These are phyloP conservation scores for Drosophila asahinai DNA, from an alignment of 1,140 invertebrate genomes.

Conservation along the genomic window DNA sequence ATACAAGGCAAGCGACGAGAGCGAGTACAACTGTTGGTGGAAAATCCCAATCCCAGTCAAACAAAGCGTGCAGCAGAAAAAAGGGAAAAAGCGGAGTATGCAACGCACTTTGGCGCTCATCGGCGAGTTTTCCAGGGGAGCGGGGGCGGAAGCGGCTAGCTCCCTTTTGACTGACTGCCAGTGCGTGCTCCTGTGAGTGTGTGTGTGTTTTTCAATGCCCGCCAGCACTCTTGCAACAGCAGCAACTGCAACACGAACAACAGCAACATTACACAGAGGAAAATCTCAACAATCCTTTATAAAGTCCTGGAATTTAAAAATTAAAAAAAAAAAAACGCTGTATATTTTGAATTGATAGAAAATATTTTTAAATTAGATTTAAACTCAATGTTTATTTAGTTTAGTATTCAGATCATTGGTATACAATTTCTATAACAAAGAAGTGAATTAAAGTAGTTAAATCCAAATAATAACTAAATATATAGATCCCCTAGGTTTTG, in stretches of 20 bases:
- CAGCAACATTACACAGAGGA: conserved; percentile 15
- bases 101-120: conserved; percentile 76
- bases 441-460: no score
- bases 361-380: no score
- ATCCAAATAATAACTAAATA: no score
- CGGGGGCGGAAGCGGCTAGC: conserved; percentile 13
- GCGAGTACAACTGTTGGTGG: conserved; percentile 57
- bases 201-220: conserved; percentile 70
- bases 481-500: no score
- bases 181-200: conserved; percentile 23
- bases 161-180: conserved; percentile 71
- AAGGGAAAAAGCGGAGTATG: conserved; percentile 47
- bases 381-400: no score
- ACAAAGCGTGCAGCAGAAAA: conserved; percentile 79
- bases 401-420: no score
- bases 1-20: conserved; percentile 34
- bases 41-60: conserved; percentile 76
- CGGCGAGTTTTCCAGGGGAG: neutral
- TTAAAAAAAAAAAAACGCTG: no score
- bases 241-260: conserved; percentile 36
- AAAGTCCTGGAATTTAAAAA: no score
- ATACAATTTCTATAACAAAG: no score
- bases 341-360: no score
- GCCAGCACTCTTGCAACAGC: conserved; percentile 64
- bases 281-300: neutral